Conservation (phyloP, 2,797 vertebrate genomes). For the Intellagama lesueurii region DNA sequence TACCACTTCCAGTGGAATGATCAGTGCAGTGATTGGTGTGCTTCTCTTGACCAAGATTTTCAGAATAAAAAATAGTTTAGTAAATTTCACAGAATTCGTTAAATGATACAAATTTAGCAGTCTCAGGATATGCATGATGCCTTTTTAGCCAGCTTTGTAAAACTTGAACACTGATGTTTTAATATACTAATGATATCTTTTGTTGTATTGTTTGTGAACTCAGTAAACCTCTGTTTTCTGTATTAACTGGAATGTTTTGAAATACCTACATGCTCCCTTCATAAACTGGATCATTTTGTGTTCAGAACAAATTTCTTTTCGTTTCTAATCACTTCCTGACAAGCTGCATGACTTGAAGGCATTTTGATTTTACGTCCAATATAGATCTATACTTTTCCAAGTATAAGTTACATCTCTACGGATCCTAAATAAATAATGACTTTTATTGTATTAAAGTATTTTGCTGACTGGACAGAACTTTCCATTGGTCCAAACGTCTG, state of each 20-base stretch:
- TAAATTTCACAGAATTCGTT: background rate
- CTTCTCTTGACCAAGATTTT: background rate
- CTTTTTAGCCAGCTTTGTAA: too few relatives aligned
- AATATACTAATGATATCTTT: background rate
- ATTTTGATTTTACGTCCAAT: conserved; percentile 21
- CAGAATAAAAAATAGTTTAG: background rate
- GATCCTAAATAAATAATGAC: conserved; percentile 24
- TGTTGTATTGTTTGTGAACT: background rate
- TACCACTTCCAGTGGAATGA: background rate
- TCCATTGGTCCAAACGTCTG: background rate
- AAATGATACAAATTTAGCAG: background rate
- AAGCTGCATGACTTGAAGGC: conserved; percentile 8
- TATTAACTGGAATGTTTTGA: background rate
- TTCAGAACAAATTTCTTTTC: background rate
- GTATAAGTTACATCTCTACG: background rate
- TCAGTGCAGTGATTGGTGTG: background rate
- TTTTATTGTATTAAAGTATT: background rate
- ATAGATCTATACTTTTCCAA: background rate
- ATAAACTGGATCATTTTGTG: background rate
- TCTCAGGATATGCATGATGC: background rate
- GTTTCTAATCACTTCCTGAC: background rate
- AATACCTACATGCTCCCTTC: background rate
- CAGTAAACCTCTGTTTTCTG: background rate
- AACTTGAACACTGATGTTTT: background rate
- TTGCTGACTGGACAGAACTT: background rate